These are phyloP conservation scores for Triops longicaudatus DNA, from an alignment of 1,140 invertebrate species.

Conservation along the genomic window DNA sequence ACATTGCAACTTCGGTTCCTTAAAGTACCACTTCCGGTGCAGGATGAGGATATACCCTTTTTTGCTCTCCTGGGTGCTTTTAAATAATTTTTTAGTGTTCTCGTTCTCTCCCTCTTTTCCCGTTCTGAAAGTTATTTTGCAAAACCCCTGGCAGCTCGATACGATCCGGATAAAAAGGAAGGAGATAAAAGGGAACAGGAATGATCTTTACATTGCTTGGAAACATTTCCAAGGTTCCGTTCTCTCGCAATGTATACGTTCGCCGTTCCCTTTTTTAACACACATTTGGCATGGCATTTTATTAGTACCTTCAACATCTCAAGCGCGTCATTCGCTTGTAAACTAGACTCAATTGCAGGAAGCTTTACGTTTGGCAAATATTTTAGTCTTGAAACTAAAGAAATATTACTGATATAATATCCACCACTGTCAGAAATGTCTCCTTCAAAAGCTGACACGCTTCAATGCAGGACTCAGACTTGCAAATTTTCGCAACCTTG, in stretches of 20 bases:
- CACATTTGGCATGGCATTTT: background rate
- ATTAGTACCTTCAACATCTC: background rate
- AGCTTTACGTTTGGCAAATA: background rate
- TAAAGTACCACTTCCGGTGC: background rate
- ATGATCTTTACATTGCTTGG: conserved; percentile 7
- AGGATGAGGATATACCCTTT: background rate
- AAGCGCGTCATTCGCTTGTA: background rate
- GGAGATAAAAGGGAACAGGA: background rate
- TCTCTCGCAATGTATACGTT: background rate
- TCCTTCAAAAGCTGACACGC: too few relatives aligned
- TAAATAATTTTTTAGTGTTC: background rate
- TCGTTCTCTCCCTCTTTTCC: background rate
- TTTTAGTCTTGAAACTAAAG: too few relatives aligned
- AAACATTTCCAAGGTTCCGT: conserved; percentile 12
- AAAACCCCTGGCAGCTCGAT: background rate
- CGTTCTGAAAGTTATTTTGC: background rate
- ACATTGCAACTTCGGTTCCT: background rate
- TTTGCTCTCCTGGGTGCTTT: background rate
- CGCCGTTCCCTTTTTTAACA: background rate
- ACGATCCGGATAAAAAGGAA: background rate
- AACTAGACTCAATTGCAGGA: background rate
- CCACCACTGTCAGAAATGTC: too few relatives aligned
- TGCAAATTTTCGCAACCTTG: too few relatives aligned
- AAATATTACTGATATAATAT: too few relatives aligned
- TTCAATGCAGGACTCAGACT: too few relatives aligned